A percentile compares a stretch with the other conserved stretches of the same genome.
phyloP scores from a whole-genome alignment of 2,888 invertebrate species.

The Volucella inanis region DNA sequence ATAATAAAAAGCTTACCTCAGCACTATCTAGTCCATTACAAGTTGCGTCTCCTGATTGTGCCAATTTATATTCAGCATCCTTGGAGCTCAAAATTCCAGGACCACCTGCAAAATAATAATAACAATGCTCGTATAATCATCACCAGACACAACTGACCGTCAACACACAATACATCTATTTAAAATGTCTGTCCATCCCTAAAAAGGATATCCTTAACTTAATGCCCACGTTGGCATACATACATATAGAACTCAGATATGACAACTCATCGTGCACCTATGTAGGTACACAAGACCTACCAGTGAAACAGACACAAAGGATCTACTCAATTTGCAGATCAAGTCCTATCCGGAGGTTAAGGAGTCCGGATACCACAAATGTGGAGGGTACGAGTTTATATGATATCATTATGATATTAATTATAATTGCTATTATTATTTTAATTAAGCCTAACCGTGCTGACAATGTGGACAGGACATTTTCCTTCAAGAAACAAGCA shows the following conservation, averaged over 20 bases:
- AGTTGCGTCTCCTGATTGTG: slow-evolving; percentile 96
- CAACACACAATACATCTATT: slow-evolving; percentile 31
- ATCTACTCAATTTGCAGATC: slow-evolving; percentile 46
- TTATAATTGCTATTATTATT: slow-evolving; percentile 72
- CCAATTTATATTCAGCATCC: slow-evolving; percentile 91
- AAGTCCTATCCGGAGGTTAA: slow-evolving; percentile 8
- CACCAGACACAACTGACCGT: slow-evolving; percentile 37
- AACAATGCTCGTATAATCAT: slow-evolving; percentile 59
- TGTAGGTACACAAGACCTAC: too few relatives aligned
- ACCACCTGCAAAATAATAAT: slow-evolving; percentile 80
- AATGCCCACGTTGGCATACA: slow-evolving; percentile 45
- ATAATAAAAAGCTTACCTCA: slow-evolving; percentile 84
- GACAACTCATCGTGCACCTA: too few relatives aligned
- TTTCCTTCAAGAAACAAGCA: slow-evolving; percentile 13
- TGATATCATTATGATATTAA: slow-evolving; percentile 72
- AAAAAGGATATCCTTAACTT: slow-evolving; percentile 36
- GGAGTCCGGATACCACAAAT: slow-evolving; percentile 47
- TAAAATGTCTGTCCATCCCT: slow-evolving; percentile 46
- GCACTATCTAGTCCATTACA: slow-evolving; percentile 96
- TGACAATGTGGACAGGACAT: slow-evolving; percentile 14
- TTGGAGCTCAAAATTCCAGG: slow-evolving; percentile 80
- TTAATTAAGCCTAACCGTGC: slow-evolving; percentile 59
- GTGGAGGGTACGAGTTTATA: slow-evolving; percentile 39
- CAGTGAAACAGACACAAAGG: slow-evolving; percentile 5
- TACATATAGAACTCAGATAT: not conserved